A percentile compares a stretch with the other conserved stretches of the same genome.
Evolutionary conservation across 2,888 invertebrate species (phyloP).

Genomic region (Thecophora atra): DNA sequence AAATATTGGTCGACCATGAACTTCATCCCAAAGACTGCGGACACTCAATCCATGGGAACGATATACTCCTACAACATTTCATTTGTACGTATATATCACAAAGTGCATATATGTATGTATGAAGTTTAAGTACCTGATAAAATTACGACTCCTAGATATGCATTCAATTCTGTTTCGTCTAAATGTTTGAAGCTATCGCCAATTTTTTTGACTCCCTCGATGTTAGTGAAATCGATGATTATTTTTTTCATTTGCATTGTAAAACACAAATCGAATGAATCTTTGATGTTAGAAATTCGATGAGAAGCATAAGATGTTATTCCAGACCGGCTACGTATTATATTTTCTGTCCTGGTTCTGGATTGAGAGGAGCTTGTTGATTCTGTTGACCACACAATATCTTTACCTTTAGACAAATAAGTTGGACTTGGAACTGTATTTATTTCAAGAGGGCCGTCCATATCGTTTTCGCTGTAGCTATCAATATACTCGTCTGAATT

Average conservation of each 20-base stretch:
- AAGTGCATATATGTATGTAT: constrained; percentile 10
- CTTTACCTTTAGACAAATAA: constrained; percentile 3
- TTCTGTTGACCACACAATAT: background rate
- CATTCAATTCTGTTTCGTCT: constrained; percentile 7
- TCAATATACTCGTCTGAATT: background rate
- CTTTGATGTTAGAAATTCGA: constrained; percentile 22
- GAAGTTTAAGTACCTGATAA: background rate
- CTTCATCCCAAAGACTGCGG: constrained; percentile 15
- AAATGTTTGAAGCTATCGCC: background rate
- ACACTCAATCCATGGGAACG: constrained; percentile 14
- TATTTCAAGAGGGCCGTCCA: constrained; percentile 1
- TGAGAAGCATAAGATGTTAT: constrained; percentile 50
- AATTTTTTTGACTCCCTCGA: background rate
- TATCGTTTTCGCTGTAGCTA: background rate
- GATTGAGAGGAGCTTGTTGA: background rate
- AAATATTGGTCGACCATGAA: constrained; percentile 27
- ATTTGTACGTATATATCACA: constrained; percentile 13
- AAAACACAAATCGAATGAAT: constrained; percentile 18
- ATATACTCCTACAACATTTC: constrained; percentile 12
- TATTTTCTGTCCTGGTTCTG: constrained; percentile 6
- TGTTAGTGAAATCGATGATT: constrained; percentile 5
- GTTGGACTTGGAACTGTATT: constrained; percentile 5
- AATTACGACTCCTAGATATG: background rate
- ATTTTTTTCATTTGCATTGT: constrained; percentile 16
- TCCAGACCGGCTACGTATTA: background rate